Evolutionary conservation across 64 coral and sea anemone genomes (phyloP).

Genomic region (Pocillopora verrucosa): DNA sequence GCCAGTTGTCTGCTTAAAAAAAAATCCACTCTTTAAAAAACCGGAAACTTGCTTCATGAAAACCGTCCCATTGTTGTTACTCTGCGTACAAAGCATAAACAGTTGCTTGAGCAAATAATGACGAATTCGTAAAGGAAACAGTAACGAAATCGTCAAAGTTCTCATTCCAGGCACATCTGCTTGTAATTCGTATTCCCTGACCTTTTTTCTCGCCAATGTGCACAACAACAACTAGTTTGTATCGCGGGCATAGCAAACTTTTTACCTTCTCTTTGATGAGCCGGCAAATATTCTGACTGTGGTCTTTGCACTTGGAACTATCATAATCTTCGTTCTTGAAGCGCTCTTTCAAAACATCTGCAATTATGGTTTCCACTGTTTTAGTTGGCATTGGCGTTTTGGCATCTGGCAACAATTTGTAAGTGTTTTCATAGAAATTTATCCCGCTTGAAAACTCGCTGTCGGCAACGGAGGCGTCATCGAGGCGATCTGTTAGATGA

Average conservation of each 20-base stretch:
- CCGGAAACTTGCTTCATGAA: too few species aligned
- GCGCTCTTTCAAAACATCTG: constrained; percentile 5
- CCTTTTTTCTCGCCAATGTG: constrained; percentile 41
- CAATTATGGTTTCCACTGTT: constrained; percentile 12
- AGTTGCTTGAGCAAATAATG: constrained; percentile 53
- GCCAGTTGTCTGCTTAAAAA: too few species aligned
- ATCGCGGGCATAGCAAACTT: not conserved
- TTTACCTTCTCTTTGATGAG: constrained; percentile 58
- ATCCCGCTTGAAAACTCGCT: constrained; percentile 14
- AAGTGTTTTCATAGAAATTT: constrained; percentile 40
- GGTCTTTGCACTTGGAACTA: constrained; percentile 1
- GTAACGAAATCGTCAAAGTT: constrained; percentile 47
- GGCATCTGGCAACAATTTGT: constrained; percentile 35
- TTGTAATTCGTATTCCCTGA: constrained; percentile 50
- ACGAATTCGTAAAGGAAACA: constrained; percentile 13
- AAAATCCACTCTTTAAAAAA: too few species aligned
- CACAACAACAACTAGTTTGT: constrained; percentile 45
- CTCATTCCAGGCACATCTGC: constrained; percentile 51
- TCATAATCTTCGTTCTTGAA: constrained; percentile 36
- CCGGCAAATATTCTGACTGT: constrained; percentile 19
- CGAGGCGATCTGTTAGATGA: not conserved
- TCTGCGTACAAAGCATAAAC: constrained; percentile 56
- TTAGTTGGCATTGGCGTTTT: constrained; percentile 29
- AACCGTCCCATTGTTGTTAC: not conserved
- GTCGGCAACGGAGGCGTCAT: not conserved